Evolutionary conservation across 2,888 invertebrate genomes (phyloP).

Genomic region (Galerucella pusilla): DNA sequence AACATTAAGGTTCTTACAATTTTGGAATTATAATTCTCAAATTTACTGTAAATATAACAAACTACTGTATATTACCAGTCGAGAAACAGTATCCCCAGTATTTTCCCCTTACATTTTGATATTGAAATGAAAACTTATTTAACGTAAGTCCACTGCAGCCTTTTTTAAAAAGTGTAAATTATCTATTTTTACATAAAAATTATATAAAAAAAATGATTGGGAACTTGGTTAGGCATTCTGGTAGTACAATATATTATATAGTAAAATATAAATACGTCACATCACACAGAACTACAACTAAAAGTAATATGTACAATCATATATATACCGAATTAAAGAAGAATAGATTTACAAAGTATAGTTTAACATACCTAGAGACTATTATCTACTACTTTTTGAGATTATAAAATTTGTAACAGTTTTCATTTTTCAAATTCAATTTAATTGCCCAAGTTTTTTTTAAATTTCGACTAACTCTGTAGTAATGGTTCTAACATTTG

Average conservation of each 20-base stretch:
- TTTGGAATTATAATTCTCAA: too few species aligned
- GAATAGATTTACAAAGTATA: conserved; percentile 39
- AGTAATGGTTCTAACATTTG: too few species aligned
- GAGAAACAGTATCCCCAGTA: too few species aligned
- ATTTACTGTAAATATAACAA: too few species aligned
- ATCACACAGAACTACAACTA: conserved; percentile 55
- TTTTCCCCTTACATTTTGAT: background rate
- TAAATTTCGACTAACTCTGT: too few species aligned
- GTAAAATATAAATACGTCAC: conserved; percentile 58
- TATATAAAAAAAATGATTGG: conserved; percentile 23
- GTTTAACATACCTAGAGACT: conserved; percentile 18
- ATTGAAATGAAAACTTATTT: background rate
- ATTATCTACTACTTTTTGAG: background rate
- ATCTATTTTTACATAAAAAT: background rate
- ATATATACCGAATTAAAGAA: conserved; percentile 42
- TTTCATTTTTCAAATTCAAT: background rate
- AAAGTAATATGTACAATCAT: conserved; percentile 54
- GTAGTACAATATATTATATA: conserved; percentile 49
- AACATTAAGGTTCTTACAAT: too few species aligned
- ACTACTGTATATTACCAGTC: too few species aligned
- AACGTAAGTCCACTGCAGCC: background rate
- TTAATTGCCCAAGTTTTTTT: too few species aligned
- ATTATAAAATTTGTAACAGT: background rate
- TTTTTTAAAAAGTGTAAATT: conserved; percentile 1
- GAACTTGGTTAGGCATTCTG: conserved; percentile 48